These are phyloP conservation scores for Poeciliopsis infans DNA, from an alignment of 2,797 vertebrate genomes.

Conservation along the genomic window DNA sequence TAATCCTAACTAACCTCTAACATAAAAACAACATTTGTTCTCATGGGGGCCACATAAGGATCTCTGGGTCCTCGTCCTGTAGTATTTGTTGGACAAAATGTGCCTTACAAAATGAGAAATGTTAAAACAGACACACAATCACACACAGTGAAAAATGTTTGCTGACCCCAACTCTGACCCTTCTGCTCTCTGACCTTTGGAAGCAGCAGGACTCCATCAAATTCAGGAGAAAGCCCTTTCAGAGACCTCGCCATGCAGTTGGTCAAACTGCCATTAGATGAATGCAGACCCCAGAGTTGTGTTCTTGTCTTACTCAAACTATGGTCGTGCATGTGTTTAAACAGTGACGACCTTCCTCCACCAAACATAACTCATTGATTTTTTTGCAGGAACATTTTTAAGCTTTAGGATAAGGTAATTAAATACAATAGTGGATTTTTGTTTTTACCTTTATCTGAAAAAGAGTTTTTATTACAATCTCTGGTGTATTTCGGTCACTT, in stretches of 20 bases:
- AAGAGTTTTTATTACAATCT: conserved; percentile 24
- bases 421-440: not conserved
- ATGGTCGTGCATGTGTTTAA: not conserved
- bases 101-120: conserved; percentile 2
- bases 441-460: not conserved
- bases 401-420: not conserved
- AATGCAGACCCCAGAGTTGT: not conserved
- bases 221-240: conserved; percentile 7
- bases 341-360: not conserved
- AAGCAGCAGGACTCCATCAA: conserved; percentile 44
- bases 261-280: not conserved
- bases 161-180: conserved; percentile 59
- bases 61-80: not conserved
- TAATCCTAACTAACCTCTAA: not conserved
- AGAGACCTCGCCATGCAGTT: not conserved
- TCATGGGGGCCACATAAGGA: not conserved
- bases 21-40: not conserved
- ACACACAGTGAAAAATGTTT: conserved; percentile 45
- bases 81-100: not conserved
- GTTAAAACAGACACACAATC: conserved; percentile 9
- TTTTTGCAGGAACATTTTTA: not conserved
- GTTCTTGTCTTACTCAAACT: not conserved
- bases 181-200: conserved; percentile 49
- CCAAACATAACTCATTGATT: not conserved
- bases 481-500: conserved; percentile 26